A percentile compares a stretch with the other conserved stretches of the same genome.
Conservation (phyloP, 2,797 vertebrate species). For the Lutjanus campechanus region DNA sequence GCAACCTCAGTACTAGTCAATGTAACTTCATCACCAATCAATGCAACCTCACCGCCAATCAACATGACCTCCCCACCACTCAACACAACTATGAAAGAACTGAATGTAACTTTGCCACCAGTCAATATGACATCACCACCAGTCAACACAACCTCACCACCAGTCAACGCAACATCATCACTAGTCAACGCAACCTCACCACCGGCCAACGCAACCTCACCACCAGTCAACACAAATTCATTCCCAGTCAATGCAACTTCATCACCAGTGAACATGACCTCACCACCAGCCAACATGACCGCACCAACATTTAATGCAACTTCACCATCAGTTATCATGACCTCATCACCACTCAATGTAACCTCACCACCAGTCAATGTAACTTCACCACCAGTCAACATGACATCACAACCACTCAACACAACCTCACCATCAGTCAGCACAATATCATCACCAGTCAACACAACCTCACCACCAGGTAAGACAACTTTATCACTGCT, state of each 20-base stretch:
- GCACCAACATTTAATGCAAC: too few species aligned
- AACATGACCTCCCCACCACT: background rate
- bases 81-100: background rate
- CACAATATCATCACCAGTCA: background rate
- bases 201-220: background rate
- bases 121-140: background rate
- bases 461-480: accelerated
- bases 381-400: too few species aligned
- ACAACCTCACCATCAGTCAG: background rate
- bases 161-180: too few species aligned
- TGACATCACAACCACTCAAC: too few species aligned
- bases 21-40: background rate
- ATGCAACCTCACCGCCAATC: background rate
- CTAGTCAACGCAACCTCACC: background rate
- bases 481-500: background rate
- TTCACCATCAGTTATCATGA: too few species aligned
- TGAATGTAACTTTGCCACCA: background rate
- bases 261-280: too few species aligned
- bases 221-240: background rate
- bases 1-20: background rate
- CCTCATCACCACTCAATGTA: background rate
- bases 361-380: background rate
- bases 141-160: background rate
- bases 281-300: too few species aligned
- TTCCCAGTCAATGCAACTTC: background rate